Conservation (phyloP, 2,888 invertebrate species). For the Oscheius sp. region DNA sequence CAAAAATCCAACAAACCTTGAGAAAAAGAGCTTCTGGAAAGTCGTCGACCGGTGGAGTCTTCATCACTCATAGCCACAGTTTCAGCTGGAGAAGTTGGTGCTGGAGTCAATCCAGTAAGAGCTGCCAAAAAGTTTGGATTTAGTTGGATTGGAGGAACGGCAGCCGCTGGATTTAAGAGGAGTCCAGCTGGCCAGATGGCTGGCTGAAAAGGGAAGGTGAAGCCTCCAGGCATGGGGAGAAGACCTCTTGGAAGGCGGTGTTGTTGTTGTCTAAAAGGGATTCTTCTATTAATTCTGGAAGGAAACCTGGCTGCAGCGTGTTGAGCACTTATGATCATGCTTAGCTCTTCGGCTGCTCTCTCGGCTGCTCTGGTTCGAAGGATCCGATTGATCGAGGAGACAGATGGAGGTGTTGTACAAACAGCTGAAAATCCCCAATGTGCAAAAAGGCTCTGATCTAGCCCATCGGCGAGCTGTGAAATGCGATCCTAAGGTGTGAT, state of each 20-base stretch:
- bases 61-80: slow-evolving; percentile 48
- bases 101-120: neutral
- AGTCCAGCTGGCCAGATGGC: slow-evolving; percentile 41
- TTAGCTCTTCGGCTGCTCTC: slow-evolving; percentile 92
- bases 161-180: slow-evolving; percentile 41
- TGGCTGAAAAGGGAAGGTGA: slow-evolving; percentile 28
- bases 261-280: slow-evolving; percentile 15
- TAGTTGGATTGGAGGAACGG: slow-evolving; percentile 21
- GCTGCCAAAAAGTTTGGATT: slow-evolving; percentile 26
- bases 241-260: slow-evolving; percentile 4
- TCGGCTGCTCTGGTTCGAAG: slow-evolving; percentile 93
- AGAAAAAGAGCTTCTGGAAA: slow-evolving; percentile 31
- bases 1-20: slow-evolving; percentile 33
- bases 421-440: slow-evolving; percentile 73
- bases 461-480: neutral
- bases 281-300: neutral
- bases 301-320: slow-evolving; percentile 27
- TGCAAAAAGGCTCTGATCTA: neutral
- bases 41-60: slow-evolving; percentile 34
- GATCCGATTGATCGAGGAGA: slow-evolving; percentile 95
- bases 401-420: slow-evolving; percentile 86
- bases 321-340: slow-evolving; percentile 72
- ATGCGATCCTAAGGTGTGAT: slow-evolving; percentile 27
- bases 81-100: slow-evolving; percentile 34
- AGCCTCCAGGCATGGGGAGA: slow-evolving; percentile 5